phyloP scores from a whole-genome alignment of 2,797 vertebrate species.

The Hippopotamyrus pictus region DNA sequence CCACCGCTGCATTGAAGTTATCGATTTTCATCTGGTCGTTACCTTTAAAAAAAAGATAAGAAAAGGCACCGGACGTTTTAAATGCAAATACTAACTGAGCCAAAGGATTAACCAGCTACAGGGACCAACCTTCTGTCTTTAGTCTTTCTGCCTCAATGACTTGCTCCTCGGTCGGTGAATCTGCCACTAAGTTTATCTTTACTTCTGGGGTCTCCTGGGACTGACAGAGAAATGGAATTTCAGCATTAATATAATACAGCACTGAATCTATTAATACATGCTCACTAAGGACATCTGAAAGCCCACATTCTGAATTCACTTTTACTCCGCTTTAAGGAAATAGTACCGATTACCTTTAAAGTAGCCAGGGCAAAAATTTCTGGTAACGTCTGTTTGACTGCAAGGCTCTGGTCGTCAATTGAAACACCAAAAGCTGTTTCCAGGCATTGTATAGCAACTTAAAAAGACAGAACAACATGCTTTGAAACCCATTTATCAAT shows the following conservation, averaged over 20 bases:
- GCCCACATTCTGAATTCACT: background rate
- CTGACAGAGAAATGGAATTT: conserved; percentile 22
- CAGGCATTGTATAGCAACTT: conserved; percentile 92
- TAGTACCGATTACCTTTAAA: conserved; percentile 55
- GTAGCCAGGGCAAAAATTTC: conserved; percentile 75
- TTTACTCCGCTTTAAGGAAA: background rate
- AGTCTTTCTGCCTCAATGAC: conserved; percentile 77
- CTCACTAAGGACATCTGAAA: background rate
- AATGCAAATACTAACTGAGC: background rate
- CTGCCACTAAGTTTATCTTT: conserved; percentile 48
- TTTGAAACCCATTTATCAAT: background rate
- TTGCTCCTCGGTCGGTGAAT: conserved; percentile 69
- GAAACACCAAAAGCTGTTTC: conserved; percentile 90
- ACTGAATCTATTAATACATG: background rate
- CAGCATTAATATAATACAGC: background rate
- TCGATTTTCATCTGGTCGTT: conserved; percentile 96
- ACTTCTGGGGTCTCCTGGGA: conserved; percentile 53
- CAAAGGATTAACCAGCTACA: background rate
- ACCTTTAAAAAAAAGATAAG: conserved; percentile 54
- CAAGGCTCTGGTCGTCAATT: conserved; percentile 71
- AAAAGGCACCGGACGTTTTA: background rate
- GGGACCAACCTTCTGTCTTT: conserved; percentile 78
- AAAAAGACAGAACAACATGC: conserved; percentile 15
- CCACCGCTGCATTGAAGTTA: conserved; percentile 81
- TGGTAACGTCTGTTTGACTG: conserved; percentile 72